These are phyloP conservation scores for Microtus oregoni DNA, from an alignment of 2,113 vertebrate species.

Conservation along the genomic window DNA sequence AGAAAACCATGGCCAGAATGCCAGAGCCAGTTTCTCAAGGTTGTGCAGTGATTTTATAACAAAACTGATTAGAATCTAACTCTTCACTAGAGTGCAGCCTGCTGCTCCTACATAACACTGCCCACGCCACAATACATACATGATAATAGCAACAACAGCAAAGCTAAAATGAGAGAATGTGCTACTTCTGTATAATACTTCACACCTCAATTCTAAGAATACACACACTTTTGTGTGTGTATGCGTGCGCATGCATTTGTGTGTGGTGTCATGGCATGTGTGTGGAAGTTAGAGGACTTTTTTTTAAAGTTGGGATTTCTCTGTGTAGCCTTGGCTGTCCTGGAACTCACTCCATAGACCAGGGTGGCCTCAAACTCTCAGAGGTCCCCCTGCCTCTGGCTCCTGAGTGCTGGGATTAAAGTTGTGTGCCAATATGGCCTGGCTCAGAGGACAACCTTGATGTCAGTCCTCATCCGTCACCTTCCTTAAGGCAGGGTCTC, in stretches of 20 bases:
- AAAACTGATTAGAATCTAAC: slow-evolving; percentile 17
- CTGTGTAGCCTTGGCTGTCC: not conserved
- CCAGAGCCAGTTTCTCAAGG: not conserved
- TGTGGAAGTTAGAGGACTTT: not conserved
- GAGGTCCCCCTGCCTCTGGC: not conserved
- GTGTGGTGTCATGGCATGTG: not conserved
- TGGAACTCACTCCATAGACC: not conserved
- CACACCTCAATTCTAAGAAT: not conserved
- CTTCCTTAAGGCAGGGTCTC: not conserved
- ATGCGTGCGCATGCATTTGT: too few relatives aligned
- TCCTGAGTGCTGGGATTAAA: not conserved
- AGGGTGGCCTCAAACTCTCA: not conserved
- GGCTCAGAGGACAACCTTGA: not conserved
- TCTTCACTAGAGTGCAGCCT: not conserved
- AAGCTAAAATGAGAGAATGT: not conserved
- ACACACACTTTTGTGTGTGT: too few relatives aligned
- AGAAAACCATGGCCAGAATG: not conserved
- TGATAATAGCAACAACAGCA: not conserved
- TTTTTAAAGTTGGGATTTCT: not conserved
- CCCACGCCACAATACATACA: not conserved
- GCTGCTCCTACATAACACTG: not conserved
- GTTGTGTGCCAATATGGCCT: not conserved
- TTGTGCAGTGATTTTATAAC: not conserved
- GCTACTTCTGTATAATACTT: not conserved
- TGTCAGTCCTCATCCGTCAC: not conserved